Base-by-base conservation (phyloP, 2,797 vertebrate genomes). In the Artibeus jamaicensis region DNA sequence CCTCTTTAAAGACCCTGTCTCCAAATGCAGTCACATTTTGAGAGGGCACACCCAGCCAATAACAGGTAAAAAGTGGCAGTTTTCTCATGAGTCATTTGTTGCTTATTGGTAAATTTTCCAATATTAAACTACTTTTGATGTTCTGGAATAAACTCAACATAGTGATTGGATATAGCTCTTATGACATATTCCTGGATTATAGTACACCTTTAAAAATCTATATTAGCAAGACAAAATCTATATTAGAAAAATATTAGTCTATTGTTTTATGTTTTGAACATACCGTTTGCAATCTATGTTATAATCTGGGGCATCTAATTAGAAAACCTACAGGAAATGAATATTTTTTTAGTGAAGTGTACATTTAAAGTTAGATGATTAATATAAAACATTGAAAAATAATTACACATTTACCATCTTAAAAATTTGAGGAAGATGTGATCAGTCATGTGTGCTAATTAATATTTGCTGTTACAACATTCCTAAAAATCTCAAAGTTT, bases 101-200 rank as follows among this genome's bases (percentile, higher is more conserved):
- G 26, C 37, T 44, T 39, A 57, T 62, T 32, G 19, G 21, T 44
- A 50, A 15, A 32, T 71, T 93, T 95, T 86, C 70, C 70, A 32
- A 3, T 37, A 84, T 57, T 82, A 93, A 93, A n/a, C 7, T 68
- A 32, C 48, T 94, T 94, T 89, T 73, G 2, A 44, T 77, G 44
- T 84, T 50, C 3, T 84, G 34, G 59, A 94, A 79, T 70, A 91
- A 90, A 85, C 3, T 22, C 62, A 92, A 1, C 2, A 83, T 81
- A 21, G 14, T 6, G 68, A 34, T 21, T 94, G 15, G 57, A 59
- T 87, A 68, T 62, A 62, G 0, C 11, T 71, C 19, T 84, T 77
- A 59, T 2, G 6, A 71, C 24, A 78, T 65, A 62, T 67, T 89
- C 32, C 21, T 79, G 14, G 29, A 59, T 83, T 83, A 9, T 37